phyloP scores from a whole-genome alignment of 2,888 invertebrate species.

The Diaprepes abbreviatus region DNA sequence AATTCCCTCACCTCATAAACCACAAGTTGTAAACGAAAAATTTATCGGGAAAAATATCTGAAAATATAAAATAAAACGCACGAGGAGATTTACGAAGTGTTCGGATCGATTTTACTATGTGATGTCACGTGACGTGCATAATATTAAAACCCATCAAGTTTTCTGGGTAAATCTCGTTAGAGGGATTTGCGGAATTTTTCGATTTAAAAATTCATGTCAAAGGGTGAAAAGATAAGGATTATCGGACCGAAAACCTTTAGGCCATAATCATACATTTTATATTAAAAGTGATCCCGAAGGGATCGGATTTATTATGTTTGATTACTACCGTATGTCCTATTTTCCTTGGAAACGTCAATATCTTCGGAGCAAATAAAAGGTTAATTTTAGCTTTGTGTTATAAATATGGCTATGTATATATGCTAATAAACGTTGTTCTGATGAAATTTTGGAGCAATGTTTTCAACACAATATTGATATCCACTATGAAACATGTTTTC shows the following conservation, averaged over 20 bases:
- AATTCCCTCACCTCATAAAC: not conserved
- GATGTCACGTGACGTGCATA: not conserved
- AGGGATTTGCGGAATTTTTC: constrained; percentile 5
- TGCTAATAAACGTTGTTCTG: too few species aligned
- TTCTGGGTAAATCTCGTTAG: not conserved
- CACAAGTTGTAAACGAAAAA: not conserved
- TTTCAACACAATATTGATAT: too few species aligned
- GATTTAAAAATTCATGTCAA: constrained; percentile 10
- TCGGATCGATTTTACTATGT: not conserved
- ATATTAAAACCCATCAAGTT: not conserved
- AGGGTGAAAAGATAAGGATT: constrained; percentile 10
- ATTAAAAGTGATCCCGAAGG: not conserved
- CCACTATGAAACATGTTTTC: too few species aligned
- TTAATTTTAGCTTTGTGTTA: too few species aligned
- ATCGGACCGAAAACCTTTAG: not conserved
- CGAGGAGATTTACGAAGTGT: not conserved
- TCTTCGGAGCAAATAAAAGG: too few species aligned
- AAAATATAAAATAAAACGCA: not conserved
- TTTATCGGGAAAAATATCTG: not conserved
- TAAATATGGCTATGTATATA: too few species aligned
- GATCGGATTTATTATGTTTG: not conserved
- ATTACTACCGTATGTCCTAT: not conserved
- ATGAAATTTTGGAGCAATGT: too few species aligned
- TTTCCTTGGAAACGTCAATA: not conserved
- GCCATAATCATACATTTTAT: constrained; percentile 8